Evolutionary conservation across 1,140 invertebrate species (phyloP).

Genomic region (Drosophila truncata): DNA sequence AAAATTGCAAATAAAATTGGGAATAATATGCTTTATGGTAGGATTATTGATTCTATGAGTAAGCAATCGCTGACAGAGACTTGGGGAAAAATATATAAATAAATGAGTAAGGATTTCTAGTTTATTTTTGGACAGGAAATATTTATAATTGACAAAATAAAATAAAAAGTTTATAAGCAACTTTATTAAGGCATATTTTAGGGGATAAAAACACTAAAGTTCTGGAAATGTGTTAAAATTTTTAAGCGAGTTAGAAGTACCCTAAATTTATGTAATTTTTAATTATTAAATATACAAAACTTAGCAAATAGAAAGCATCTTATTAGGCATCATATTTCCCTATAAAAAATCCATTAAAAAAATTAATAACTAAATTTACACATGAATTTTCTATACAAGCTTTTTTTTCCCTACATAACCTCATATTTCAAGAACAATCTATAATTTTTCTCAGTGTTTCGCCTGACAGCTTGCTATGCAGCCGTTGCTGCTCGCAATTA

Average conservation of each 20-base stretch:
- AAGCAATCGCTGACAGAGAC: not conserved
- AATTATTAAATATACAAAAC: too few species aligned
- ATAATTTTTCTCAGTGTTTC: conserved; percentile 14
- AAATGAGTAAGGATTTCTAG: not conserved
- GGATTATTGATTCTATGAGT: not conserved
- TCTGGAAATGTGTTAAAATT: not conserved
- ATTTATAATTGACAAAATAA: not conserved
- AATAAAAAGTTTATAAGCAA: not conserved
- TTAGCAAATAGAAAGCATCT: too few species aligned
- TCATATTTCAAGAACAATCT: not conserved
- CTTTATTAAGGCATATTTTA: not conserved
- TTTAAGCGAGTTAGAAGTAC: too few species aligned
- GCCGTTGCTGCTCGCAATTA: conserved; percentile 69
- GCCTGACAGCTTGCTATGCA: conserved; percentile 32
- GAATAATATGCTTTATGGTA: not conserved
- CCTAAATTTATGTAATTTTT: too few species aligned
- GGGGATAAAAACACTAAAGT: not conserved
- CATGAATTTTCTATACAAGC: not conserved
- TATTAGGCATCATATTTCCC: too few species aligned
- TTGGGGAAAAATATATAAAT: not conserved
- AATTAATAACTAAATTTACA: not conserved
- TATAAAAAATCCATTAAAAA: not conserved
- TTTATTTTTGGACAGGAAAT: not conserved
- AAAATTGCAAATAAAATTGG: not conserved
- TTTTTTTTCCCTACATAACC: fast-evolving